Conservation (phyloP, 2,797 vertebrate species). For the Cercopithecus diana region DNA sequence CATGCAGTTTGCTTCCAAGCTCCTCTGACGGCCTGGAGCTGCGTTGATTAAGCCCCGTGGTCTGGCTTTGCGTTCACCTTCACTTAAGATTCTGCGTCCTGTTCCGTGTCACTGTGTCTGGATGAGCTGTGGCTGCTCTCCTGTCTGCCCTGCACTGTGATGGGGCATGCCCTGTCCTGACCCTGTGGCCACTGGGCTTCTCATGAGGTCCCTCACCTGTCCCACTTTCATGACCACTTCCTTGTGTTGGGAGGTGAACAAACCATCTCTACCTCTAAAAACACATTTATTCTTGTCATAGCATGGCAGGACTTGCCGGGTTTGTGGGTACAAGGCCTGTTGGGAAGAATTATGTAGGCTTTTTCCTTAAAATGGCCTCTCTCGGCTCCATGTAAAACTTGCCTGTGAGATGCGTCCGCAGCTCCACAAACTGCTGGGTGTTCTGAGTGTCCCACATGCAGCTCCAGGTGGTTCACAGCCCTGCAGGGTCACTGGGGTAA, state of each 20-base stretch:
- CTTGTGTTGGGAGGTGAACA: conserved; percentile 65
- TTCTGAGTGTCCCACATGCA: background rate
- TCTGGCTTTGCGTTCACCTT: conserved; percentile 73
- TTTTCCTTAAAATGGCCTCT: background rate
- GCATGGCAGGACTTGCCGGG: background rate
- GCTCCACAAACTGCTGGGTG: background rate
- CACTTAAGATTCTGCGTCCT: conserved; percentile 54
- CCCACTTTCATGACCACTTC: background rate
- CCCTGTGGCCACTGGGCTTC: conserved; percentile 58
- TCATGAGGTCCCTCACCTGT: conserved; percentile 61
- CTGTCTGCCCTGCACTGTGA: conserved; percentile 48
- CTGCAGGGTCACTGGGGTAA: background rate
- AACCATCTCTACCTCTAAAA: conserved; percentile 3
- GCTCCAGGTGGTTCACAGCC: too few relatives aligned
- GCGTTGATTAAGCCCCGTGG: background rate
- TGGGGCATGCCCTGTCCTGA: conserved; percentile 1
- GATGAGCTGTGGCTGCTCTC: background rate
- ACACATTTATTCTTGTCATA: background rate
- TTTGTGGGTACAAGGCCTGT: background rate
- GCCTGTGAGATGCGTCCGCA: background rate
- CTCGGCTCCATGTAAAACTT: background rate
- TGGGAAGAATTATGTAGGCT: background rate
- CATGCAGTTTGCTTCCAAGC: background rate
- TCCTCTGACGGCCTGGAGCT: conserved; percentile 33
- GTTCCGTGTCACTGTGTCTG: background rate